Conservation (phyloP, 92 coral and sea anemone species). For the Actinostola sp. region DNA sequence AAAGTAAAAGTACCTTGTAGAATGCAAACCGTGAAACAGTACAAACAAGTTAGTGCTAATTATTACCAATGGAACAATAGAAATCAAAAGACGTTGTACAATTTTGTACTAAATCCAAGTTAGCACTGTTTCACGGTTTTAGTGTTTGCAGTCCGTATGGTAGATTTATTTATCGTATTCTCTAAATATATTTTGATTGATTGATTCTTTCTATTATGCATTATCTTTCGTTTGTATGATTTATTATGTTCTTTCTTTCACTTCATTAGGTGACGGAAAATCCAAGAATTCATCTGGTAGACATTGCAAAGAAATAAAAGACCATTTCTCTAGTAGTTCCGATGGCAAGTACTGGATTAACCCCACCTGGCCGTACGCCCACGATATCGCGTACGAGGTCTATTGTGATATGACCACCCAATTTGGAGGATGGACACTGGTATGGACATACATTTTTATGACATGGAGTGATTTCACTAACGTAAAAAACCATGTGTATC, state of each 20-base stretch:
- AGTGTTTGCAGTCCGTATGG: no score
- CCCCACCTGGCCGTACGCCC: background rate
- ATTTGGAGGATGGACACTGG: background rate
- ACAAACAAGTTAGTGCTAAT: no score
- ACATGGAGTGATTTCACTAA: background rate
- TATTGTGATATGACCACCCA: constrained; percentile 4
- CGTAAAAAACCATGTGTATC: background rate
- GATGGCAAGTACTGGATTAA: background rate
- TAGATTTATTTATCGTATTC: no score
- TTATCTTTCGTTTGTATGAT: background rate
- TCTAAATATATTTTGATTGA: no score
- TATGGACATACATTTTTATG: background rate
- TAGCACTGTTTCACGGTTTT: no score
- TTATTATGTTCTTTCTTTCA: background rate
- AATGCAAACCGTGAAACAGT: no score
- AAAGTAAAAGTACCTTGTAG: no score
- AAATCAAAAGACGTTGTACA: no score
- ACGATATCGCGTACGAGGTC: background rate
- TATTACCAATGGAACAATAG: no score
- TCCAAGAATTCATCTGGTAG: background rate
- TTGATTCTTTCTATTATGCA: no score
- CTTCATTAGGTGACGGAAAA: background rate
- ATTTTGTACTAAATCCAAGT: no score
- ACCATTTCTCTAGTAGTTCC: background rate
- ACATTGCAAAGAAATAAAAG: background rate